Conservation (phyloP, 1,140 invertebrate genomes). For the Mercenaria mercenaria region DNA sequence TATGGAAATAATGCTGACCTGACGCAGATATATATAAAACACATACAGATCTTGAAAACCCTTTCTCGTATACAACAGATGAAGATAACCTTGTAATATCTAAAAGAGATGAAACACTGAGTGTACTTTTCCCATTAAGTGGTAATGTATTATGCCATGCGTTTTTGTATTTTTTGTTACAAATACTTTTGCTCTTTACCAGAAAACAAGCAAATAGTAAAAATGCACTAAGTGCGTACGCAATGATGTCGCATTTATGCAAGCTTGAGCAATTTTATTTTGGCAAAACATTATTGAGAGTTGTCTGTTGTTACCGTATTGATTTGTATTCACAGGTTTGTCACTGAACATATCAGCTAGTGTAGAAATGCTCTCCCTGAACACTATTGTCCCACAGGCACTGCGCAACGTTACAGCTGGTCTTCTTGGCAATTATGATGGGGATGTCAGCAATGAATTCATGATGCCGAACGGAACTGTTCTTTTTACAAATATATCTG, state of each 20-base stretch:
- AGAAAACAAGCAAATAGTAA: too few species aligned
- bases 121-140: background rate
- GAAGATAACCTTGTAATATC: background rate
- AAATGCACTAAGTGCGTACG: too few species aligned
- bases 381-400: background rate
- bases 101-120: background rate
- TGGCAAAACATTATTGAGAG: too few species aligned
- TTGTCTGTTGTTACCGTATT: too few species aligned
- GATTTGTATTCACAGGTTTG: too few species aligned
- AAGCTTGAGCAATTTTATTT: too few species aligned
- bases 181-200: too few species aligned
- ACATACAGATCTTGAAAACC: background rate
- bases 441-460: conserved; percentile 2
- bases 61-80: background rate
- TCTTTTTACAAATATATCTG: background rate
- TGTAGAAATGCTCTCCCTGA: conserved; percentile 11
- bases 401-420: background rate
- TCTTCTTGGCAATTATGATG: conserved; percentile 16
- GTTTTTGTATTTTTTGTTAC: too few species aligned
- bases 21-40: background rate
- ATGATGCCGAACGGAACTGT: conserved; percentile 12
- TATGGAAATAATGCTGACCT: background rate
- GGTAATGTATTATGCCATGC: too few species aligned
- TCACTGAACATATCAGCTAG: background rate
- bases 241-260: too few species aligned